These are phyloP conservation scores for Noctua janthe DNA, from an alignment of 2,888 invertebrate species.

Conservation along the genomic window DNA sequence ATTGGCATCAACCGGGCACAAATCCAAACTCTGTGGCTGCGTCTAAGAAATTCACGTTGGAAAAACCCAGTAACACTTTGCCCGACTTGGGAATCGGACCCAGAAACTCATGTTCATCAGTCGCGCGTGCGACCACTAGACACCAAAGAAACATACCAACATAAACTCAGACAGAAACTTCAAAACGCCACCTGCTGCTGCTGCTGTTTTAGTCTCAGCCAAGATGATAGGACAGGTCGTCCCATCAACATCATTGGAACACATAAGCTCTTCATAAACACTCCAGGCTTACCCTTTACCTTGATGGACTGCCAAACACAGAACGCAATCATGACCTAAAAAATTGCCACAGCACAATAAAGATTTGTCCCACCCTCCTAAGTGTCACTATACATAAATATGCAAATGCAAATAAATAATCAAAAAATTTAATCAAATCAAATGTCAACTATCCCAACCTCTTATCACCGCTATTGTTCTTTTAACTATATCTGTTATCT, in stretches of 20 bases:
- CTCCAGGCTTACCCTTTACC: neutral
- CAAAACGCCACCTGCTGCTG: neutral
- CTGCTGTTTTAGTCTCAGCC: neutral
- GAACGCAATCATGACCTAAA: neutral
- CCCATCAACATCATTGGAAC: neutral
- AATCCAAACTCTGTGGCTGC: neutral
- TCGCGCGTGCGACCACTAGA: neutral
- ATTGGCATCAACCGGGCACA: neutral
- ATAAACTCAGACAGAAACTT: neutral
- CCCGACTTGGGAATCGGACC: neutral
- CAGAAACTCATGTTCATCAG: neutral
- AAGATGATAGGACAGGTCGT: neutral
- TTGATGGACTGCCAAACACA: neutral
- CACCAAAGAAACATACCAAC: neutral
- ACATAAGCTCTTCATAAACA: neutral
- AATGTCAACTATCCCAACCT: slow-evolving; percentile 57
- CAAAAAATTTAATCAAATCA: slow-evolving; percentile 37
- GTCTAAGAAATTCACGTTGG: neutral
- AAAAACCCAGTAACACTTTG: neutral
- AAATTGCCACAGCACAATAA: neutral
- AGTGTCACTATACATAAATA: slow-evolving; percentile 11
- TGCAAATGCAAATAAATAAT: slow-evolving; percentile 44
- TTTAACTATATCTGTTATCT: slow-evolving; percentile 52
- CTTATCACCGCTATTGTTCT: slow-evolving; percentile 63
- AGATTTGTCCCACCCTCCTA: slow-evolving; percentile 4